Evolutionary conservation across 2,888 invertebrate species (phyloP), one percentile per base, ranked within the genome.

Genomic region (Pristionchus exspectatus): DNA sequence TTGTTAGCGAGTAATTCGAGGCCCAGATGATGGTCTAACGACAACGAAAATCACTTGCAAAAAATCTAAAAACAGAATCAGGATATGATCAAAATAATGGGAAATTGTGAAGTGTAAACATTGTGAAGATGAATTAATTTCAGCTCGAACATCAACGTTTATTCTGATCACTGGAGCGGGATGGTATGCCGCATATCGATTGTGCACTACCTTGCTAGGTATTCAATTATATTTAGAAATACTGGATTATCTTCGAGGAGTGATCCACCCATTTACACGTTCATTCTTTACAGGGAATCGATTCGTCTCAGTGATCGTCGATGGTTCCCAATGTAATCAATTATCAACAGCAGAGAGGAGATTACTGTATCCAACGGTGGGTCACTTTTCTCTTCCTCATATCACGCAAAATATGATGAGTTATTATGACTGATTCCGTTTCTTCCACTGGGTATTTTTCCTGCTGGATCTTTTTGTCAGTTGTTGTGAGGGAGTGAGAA

Each of bases 101-200:
- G 24, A 38, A 38, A 38, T 38, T 38, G 38, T 38, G 21, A 59
- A 21, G 18, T 12, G 5, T 59, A 59, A 59, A 59, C 59, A 59
- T 18, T 24, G 21, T 14, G 9, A 12, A 50, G 44, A 50, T 50
- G 44, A 50, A 50, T 12, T 72, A 30, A 90, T 92, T 94, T 86
- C 92, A 94, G 94, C 94, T 7, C 90, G 94, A 89, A 93, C 94
- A 24, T 93, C 93, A 77, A 94, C 94, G 63, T 93, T 94, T 4
- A 91, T 94, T n/a, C 91, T 94, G 38, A 92, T 95, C 33, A 94
- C 93, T 84, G 94, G 94, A n/a, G 93, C 95, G 66, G 94, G 94
- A 33, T 94, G 94, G n/a, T 94, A 94, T 90, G 93, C 93, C 84
- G 94, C 94, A 59, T 94, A 94, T 89, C 90, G 94, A 54, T 92